Conservation (phyloP, 2,797 vertebrate species). For the Acrossocheilus fasciatus region DNA sequence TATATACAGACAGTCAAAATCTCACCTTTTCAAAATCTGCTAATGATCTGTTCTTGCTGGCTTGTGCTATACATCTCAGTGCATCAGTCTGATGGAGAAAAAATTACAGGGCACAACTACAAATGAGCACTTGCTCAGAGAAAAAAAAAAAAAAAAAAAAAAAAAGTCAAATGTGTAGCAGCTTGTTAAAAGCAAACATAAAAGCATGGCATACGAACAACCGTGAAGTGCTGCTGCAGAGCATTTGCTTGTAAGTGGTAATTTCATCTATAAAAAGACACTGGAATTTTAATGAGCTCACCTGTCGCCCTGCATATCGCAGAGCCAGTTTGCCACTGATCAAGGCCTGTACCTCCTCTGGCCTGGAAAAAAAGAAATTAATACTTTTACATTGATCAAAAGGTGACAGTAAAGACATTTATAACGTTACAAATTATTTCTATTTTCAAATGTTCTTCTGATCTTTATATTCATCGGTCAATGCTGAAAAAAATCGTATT, state of each 20-base stretch:
- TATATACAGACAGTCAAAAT: neutral
- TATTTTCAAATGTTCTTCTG: neutral
- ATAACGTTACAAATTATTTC: neutral
- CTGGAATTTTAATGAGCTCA: constrained; percentile 68
- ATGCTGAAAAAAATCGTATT: neutral
- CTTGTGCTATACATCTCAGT: constrained; percentile 94
- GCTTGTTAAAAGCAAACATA: neutral
- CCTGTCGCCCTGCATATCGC: constrained; percentile 95
- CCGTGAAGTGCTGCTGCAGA: neutral
- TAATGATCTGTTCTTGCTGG: constrained; percentile 98
- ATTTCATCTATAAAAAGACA: neutral
- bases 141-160: neutral
- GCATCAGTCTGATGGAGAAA: constrained; percentile 89
- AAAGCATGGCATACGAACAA: neutral
- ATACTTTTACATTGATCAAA: neutral
- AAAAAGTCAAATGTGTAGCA: neutral
- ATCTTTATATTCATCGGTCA: neutral
- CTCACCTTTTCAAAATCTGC: constrained; percentile 98
- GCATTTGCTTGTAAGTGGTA: neutral
- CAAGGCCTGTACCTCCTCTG: constrained; percentile 94
- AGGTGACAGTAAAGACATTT: neutral
- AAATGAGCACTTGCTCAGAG: neutral
- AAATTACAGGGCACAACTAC: neutral
- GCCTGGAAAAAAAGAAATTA: constrained; percentile 76
- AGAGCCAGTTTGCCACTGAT: constrained; percentile 96